Evolutionary conservation across 23 tunicate genomes (phyloP).

Genomic region (Phallusia fumigata): DNA sequence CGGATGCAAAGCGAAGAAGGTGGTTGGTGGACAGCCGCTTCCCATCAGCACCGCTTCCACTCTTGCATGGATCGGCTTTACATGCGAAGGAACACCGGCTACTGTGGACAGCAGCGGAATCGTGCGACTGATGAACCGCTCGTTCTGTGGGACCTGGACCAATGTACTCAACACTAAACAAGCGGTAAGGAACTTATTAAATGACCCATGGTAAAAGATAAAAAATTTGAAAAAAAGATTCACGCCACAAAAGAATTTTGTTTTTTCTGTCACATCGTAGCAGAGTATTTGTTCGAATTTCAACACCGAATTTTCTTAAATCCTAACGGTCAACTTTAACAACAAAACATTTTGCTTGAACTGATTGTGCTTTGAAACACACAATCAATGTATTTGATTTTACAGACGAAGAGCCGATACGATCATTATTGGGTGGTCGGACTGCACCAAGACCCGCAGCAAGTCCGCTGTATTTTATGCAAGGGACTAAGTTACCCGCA

Average conservation of each 20-base stretch:
- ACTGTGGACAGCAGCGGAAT: constrained; percentile 68
- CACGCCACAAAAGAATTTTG: too few species aligned
- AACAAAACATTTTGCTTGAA: too few species aligned
- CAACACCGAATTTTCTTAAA: too few species aligned
- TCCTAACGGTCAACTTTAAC: not conserved
- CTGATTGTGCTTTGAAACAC: not conserved
- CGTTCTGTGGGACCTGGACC: constrained; percentile 71
- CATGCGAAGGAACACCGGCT: constrained; percentile 95
- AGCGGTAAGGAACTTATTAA: constrained; percentile 49
- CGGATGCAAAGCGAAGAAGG: constrained; percentile 57
- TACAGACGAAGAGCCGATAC: constrained; percentile 74
- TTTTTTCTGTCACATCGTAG: too few species aligned
- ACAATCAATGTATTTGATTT: too few species aligned
- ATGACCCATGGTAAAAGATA: too few species aligned
- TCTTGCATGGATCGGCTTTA: constrained; percentile 86
- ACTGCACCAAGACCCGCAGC: constrained; percentile 81
- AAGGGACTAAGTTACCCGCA: constrained; percentile 75
- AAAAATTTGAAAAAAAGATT: too few species aligned
- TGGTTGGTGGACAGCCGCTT: constrained; percentile 55
- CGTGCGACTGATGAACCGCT: constrained; percentile 78
- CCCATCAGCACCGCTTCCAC: constrained; percentile 64
- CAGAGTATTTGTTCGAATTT: too few species aligned
- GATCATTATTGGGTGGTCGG: constrained; percentile 92
- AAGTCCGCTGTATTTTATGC: constrained; percentile 72
- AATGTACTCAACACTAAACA: constrained; percentile 45